phyloP scores from a whole-genome alignment of 2,113 vertebrate species.

The Solenodon paradoxus region DNA sequence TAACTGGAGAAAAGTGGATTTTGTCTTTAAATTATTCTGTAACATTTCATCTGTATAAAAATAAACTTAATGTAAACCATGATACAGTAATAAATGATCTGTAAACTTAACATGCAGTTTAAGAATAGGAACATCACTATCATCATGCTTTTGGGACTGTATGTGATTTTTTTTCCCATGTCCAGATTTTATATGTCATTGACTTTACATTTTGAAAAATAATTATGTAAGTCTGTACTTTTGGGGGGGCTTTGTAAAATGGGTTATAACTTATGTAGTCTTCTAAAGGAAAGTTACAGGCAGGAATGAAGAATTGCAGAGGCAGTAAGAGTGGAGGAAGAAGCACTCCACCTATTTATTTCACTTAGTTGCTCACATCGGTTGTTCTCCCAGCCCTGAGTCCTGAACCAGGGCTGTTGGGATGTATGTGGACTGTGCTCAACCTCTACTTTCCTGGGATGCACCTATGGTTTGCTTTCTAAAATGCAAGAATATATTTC shows the following conservation, averaged over 20 bases:
- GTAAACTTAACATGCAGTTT: not conserved
- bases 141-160: not conserved
- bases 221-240: conserved; percentile 14
- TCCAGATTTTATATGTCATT: not conserved
- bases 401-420: too few species aligned
- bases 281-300: too few species aligned
- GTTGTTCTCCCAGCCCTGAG: too few species aligned
- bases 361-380: too few species aligned
- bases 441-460: too few species aligned
- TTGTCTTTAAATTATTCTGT: not conserved
- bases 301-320: too few species aligned
- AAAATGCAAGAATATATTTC: not conserved
- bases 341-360: too few species aligned
- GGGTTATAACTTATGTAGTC: not conserved
- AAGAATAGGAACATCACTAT: not conserved
- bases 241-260: not conserved
- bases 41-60: not conserved
- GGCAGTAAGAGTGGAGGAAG: too few species aligned
- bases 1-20: not conserved
- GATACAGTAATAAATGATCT: not conserved
- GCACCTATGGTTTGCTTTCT: not conserved
- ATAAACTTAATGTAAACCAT: not conserved
- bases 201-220: not conserved
- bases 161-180: not conserved
- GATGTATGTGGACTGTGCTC: too few species aligned